Percentiles rank a stretch among this genome's conserved stretches.
These are phyloP conservation scores for Drosophila repleta DNA, from an alignment of 1,140 invertebrate genomes.

Conservation along the genomic window DNA sequence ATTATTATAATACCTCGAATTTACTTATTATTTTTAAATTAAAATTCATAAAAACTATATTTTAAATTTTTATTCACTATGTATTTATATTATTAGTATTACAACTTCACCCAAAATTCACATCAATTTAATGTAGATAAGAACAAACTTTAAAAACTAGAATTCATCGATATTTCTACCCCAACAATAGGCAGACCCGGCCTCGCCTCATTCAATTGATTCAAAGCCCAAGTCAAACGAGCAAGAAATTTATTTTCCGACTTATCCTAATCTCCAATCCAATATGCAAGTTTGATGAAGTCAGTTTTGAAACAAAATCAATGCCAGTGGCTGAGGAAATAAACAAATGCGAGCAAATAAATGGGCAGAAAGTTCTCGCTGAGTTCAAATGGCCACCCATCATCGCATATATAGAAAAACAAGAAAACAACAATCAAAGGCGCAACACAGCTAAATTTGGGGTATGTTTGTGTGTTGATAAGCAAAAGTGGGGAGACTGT, in stretches of 20 bases:
- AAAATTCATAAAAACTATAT: no score
- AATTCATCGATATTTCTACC: no score
- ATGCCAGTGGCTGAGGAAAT: constrained; percentile 29
- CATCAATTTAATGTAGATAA: no score
- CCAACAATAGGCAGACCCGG: no score
- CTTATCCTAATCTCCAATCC: not conserved
- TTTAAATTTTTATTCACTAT: no score
- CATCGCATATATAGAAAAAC: constrained; percentile 1
- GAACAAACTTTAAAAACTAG: no score
- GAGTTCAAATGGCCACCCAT: constrained; percentile 40
- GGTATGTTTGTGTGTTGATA: constrained; percentile 34
- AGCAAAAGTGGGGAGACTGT: constrained; percentile 29
- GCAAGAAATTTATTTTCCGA: not conserved
- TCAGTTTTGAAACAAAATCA: constrained; percentile 33
- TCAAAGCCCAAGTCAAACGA: no score
- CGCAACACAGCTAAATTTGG: constrained; percentile 4
- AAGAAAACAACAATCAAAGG: constrained; percentile 8
- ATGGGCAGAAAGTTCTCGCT: constrained; percentile 32
- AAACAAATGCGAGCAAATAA: constrained; percentile 45
- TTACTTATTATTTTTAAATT: no score
- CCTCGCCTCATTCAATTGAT: no score
- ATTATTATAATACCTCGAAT: no score
- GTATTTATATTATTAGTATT: no score
- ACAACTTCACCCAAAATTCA: no score
- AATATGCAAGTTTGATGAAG: not conserved